Percentiles rank a stretch among this genome's conserved stretches.
Evolutionary conservation across 2,888 invertebrate species (phyloP).

Genomic region (Eristalinus aeneus): DNA sequence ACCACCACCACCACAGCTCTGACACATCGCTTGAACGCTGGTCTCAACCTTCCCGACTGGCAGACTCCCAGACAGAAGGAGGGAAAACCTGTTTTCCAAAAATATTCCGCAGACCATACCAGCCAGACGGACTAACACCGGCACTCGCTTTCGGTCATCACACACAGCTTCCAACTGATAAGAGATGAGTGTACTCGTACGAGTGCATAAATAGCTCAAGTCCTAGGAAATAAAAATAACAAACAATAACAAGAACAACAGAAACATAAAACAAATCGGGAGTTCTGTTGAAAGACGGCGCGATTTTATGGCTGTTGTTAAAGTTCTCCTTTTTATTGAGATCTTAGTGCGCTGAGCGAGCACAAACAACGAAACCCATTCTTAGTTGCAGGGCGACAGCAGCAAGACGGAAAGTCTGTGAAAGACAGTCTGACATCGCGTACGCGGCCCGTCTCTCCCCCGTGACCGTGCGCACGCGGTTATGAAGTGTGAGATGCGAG

Average conservation of each 20-base stretch:
- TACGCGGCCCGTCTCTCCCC: not conserved
- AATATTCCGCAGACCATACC: constrained; percentile 9
- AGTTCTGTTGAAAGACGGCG: constrained; percentile 52
- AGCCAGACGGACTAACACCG: not conserved
- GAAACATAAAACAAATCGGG: constrained; percentile 45
- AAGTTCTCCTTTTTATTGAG: constrained; percentile 44
- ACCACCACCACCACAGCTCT: not conserved
- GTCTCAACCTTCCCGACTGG: not conserved
- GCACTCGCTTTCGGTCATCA: constrained; percentile 34
- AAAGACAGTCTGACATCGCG: constrained; percentile 12
- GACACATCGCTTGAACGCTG: not conserved
- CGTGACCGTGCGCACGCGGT: not conserved
- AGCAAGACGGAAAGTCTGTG: constrained; percentile 3
- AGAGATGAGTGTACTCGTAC: constrained; percentile 36
- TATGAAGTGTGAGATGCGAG: constrained; percentile 52
- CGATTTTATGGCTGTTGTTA: constrained; percentile 65
- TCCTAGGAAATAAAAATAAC: constrained; percentile 20
- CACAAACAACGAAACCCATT: constrained; percentile 7
- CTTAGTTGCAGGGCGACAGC: not conserved
- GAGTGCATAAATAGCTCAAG: constrained; percentile 35
- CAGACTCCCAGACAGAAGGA: constrained; percentile 20
- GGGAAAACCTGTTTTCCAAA: constrained; percentile 48
- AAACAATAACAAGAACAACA: constrained; percentile 1
- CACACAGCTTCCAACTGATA: constrained; percentile 51
- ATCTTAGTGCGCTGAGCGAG: constrained; percentile 22